A percentile compares a stretch with the other conserved stretches of the same genome.
Conservation (phyloP, 2,113 vertebrate species). For the Cephalopterus ornatus region DNA sequence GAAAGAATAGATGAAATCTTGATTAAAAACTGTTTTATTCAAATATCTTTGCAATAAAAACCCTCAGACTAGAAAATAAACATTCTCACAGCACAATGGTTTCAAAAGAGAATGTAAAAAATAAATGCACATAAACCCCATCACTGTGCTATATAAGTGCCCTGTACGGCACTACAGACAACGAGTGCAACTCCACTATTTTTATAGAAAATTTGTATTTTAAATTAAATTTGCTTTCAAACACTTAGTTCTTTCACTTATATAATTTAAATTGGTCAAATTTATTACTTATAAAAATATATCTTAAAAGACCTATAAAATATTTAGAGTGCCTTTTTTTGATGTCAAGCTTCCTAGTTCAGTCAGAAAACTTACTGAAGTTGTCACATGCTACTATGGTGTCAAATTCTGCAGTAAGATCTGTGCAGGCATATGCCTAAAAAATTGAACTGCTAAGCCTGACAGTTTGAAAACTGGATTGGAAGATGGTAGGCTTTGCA, state of each 20-base stretch:
- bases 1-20: constrained; percentile 9
- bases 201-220: background rate
- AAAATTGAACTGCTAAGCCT: background rate
- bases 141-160: constrained; percentile 1
- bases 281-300: background rate
- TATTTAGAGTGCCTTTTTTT: constrained; percentile 10
- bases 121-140: background rate
- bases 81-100: background rate
- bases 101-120: constrained; percentile 12
- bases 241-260: constrained; percentile 6
- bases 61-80: background rate
- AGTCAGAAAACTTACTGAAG: background rate
- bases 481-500: background rate
- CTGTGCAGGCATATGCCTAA: background rate
- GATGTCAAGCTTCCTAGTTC: background rate
- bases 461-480: background rate
- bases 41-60: constrained; percentile 16
- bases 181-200: background rate
- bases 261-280: constrained; percentile 7
- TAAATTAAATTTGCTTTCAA: background rate
- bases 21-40: constrained; percentile 29
- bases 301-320: background rate
- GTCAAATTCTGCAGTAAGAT: constrained; percentile 20
- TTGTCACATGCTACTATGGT: background rate
- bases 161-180: background rate